These are phyloP conservation scores for Chinchilla lanigera DNA, from an alignment of 2,113 vertebrate species.

Conservation along the genomic window DNA sequence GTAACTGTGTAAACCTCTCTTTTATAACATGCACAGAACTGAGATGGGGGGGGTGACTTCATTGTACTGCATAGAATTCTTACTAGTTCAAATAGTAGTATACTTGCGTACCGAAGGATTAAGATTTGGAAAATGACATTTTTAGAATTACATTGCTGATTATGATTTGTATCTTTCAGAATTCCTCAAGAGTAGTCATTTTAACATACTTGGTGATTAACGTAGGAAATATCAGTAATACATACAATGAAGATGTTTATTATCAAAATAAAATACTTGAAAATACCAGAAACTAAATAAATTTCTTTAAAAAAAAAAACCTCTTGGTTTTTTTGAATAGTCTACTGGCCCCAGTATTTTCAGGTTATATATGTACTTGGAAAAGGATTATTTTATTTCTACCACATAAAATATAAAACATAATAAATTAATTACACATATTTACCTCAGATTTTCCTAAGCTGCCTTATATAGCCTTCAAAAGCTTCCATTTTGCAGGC, in stretches of 20 bases:
- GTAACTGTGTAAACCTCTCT: not conserved
- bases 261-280: constrained; percentile 10
- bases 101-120: not conserved
- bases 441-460: not conserved
- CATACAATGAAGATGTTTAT: not conserved
- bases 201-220: not conserved
- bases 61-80: not conserved
- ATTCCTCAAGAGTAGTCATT: constrained; percentile 2
- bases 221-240: not conserved
- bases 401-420: not conserved
- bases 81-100: not conserved
- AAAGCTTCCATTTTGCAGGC: not conserved
- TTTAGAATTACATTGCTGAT: not conserved
- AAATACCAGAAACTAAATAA: not conserved
- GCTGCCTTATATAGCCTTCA: not conserved
- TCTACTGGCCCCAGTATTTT: not conserved
- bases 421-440: not conserved
- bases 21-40: not conserved
- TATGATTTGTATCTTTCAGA: constrained; percentile 8
- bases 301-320: not conserved
- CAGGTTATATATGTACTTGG: not conserved
- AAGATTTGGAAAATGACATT: not conserved
- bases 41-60: not conserved
- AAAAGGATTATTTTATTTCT: not conserved
- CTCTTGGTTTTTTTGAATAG: not conserved